Base-by-base conservation (phyloP, 2,797 vertebrate species). In the Pteropus rufus region DNA sequence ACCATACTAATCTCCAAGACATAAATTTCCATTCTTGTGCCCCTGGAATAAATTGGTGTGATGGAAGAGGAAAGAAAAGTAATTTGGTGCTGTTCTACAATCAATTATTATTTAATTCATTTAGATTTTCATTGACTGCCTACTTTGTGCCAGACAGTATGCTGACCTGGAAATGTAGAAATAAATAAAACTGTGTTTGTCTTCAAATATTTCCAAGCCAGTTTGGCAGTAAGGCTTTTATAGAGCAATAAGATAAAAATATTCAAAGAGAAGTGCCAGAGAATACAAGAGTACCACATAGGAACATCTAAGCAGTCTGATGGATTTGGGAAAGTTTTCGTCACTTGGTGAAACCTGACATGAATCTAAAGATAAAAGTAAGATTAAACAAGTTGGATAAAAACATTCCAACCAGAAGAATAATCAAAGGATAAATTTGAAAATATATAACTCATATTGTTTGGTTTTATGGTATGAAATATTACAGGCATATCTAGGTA, bases 161-260 rank as follows among this genome's bases (percentile, higher is more conserved):
- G 12, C 7, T 89, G 72, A 83, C 1, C 1, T 75, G 11, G 9
- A 24, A 79, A 82, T 52, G 1, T 12, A 87, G 36, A 81, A 80
- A 82, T 85, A 39, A 89, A 91, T 81, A 15, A 70, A 69, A 70
- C 10, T 62, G 0, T 52, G 7, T 65, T 76, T 92, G 9, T 85
- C 69, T 84, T 76, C 29, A 49, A 54, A 80, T 58, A 65, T 69
- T 81, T 95, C 18, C 8, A 34, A 93, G 56, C 26, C 24, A 83
- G 0, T 24, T 19, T 89, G 16, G 29, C 36, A 93, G 31, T 83
- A 11, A 75, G 3, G 0, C 0, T 70, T 69, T 73, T 65, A n/a
- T 56, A 7, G 2, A 46, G n/a, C 19, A 88, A 34, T 62, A 67
- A 52, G 29, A 67, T 46, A 81, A 81, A 88, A 72, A 31, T 72